Evolutionary conservation across 2,113 vertebrate genomes (phyloP), one percentile per base, ranked within the genome.

Genomic region (Oncorhynchus tshawytscha): DNA sequence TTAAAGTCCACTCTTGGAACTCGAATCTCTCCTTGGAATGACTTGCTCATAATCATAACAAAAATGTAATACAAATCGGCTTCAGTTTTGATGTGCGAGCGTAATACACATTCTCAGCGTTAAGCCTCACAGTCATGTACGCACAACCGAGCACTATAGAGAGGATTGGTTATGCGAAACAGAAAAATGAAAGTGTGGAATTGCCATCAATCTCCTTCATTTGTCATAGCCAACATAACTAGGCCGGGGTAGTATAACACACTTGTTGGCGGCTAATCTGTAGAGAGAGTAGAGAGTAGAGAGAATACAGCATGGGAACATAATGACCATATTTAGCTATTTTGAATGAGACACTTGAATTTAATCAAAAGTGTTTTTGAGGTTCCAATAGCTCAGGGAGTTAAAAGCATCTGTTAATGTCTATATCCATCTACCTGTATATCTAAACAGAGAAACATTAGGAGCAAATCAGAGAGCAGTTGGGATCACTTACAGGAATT

Each of bases 121-220:
- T 12, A 29, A 59, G 27, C 29, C 9, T 54, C 25, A 64, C 60
- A 31, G 22, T 31, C 57, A 12, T 34, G 39, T 64, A 24, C 18
- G 31, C 57, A 54, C 51, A 18, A 11, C 54, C 12, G 22, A 29
- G 31, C 20, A 25, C 51, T 71, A 18, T 29, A 31, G 31, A 2
- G 51, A n/a, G 31, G 31, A 11, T 25, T 20, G 49, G 16, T 60
- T 31, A 60, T 16, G 39, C 22, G 18, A 72, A 60, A 59, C 8
- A 8, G 25, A 60, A 22, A 13, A 54, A 16, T 54, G 3, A 54
- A 25, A 16, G 27, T 16, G 29, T 51, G 27, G 48, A 71, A 71
- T 15, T 45, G 15, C n/a, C 20, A 71, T 71, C 70, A 71, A 71
- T 71, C 45, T 71, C 39, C 45, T 57, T 57, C 54, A 29, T 34